A percentile compares a stretch with the other conserved stretches of the same genome.
phyloP scores from a whole-genome alignment of 2,113 vertebrate species.

The Scartelaos histophorus region DNA sequence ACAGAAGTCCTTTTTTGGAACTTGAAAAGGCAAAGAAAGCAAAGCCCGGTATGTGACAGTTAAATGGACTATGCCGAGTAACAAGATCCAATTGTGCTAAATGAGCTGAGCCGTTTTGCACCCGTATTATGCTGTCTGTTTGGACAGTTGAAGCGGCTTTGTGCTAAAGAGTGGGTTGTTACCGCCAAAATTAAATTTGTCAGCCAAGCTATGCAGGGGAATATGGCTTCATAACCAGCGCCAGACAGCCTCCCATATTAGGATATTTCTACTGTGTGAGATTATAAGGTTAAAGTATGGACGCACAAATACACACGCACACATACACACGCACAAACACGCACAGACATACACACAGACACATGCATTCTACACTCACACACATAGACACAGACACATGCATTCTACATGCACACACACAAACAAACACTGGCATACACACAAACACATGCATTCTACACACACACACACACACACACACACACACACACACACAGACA shows the following conservation, averaged over 20 bases:
- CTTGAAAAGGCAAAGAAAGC: slow-evolving; percentile 17
- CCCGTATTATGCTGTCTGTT: slow-evolving; percentile 1
- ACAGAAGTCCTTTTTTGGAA: slow-evolving; percentile 7
- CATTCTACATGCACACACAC: no score
- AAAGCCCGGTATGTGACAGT: slow-evolving; percentile 11
- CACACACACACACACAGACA: no score
- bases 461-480: no score
- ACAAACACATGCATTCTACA: no score
- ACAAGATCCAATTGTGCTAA: slow-evolving; percentile 2
- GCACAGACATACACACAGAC: no score
- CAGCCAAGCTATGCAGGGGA: not conserved
- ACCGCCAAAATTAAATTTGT: not conserved
- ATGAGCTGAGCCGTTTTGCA: not conserved
- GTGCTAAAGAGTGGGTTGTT: not conserved
- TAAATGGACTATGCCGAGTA: not conserved
- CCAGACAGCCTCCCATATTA: not conserved
- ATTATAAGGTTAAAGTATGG: not conserved
- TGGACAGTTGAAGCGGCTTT: not conserved
- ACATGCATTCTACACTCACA: no score
- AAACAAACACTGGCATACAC: no score
- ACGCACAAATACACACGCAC: no score
- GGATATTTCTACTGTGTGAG: not conserved
- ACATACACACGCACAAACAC: no score
- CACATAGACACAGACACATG: no score
- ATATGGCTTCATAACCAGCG: not conserved